Base-by-base conservation (phyloP, 2,113 vertebrate genomes). In the Pelvicachromis taeniatus region DNA sequence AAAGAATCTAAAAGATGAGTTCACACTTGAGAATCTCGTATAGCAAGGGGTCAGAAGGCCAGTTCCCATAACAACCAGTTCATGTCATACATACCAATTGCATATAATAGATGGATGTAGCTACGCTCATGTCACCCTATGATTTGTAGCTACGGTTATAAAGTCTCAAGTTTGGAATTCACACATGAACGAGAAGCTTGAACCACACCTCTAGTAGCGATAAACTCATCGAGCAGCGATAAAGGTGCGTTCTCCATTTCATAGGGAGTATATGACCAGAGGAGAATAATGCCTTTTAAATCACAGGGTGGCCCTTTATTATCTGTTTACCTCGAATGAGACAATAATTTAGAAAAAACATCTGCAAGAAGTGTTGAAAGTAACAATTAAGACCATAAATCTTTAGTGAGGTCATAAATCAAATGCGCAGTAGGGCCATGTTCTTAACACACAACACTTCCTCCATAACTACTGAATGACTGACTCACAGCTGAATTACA, bases 21-120 rank as follows among this genome's bases (percentile, higher is more conserved):
- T 65, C 29, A 56, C 19, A 65, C 52, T 58, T 29, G 61, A 31
- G 68, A 58, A 77, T 83, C 19, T 48, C 38, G 6, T 56, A 6
- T 5, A 50, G n/a, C 50, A 48, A 21, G 16, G 48, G 19, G 14
- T 38, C 33, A 56, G 77, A 31, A 75, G 68, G 68, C 1, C 68
- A 73, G 68, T 73, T 48, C 14, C 68, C 45, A 73, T 73, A 73
- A 73, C 68, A 73, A 73, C 42, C 26, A 50, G 29, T 6, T 75
- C 3, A 48, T 48, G 68, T 19, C 9, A 50, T 19, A 19, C 16
- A 75, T 50, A 31, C 68, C 10, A 26, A 73, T 4, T 48, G 42
- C 40, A 73, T 29, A 73, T 73, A 48, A 26, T 26, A 45, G 40
- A 48, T 0, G 3, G 3, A 17, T 50, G 42, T 19, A 1, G 68